Percentiles rank a stretch among this genome's conserved stretches.
Conservation (phyloP, 2,113 vertebrate species). For the Dicrurus megarhynchus region DNA sequence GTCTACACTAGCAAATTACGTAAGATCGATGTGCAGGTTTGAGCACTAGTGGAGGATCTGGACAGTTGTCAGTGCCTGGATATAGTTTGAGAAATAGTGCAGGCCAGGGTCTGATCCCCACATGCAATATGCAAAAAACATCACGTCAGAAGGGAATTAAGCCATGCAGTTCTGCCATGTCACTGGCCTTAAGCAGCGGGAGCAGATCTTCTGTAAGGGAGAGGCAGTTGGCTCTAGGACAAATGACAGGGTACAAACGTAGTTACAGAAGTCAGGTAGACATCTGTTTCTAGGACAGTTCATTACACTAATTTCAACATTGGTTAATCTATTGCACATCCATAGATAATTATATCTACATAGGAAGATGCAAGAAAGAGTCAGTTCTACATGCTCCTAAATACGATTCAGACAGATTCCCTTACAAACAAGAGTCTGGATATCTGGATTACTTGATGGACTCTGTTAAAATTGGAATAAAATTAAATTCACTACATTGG, state of each 20-base stretch:
- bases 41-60: background rate
- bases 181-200: background rate
- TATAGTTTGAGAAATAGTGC: background rate
- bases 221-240: background rate
- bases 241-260: background rate
- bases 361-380: background rate
- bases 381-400: background rate
- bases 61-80: background rate
- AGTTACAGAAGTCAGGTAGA: background rate
- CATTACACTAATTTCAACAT: background rate
- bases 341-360: background rate
- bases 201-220: background rate
- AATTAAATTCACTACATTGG: background rate
- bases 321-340: background rate
- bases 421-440: background rate
- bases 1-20: rapidly evolving
- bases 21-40: background rate
- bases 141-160: background rate
- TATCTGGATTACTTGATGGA: background rate
- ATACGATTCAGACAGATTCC: background rate
- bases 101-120: background rate
- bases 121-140: rapidly evolving
- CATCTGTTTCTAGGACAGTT: background rate
- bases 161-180: background rate
- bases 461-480: background rate